Evolutionary conservation across 1,140 invertebrate species (phyloP).

Genomic region (Drosophila jambulina): DNA sequence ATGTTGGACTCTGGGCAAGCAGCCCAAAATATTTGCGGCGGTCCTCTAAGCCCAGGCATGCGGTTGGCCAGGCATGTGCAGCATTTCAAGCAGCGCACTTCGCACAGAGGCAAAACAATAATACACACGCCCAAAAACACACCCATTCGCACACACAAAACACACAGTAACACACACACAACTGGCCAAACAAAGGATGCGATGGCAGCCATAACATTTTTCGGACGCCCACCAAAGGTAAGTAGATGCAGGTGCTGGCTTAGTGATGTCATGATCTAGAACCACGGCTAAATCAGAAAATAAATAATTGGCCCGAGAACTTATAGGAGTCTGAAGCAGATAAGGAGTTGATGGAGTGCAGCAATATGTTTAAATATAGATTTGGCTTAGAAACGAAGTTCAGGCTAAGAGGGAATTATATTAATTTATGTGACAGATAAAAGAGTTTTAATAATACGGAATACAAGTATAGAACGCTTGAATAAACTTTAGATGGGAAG

Average conservation of each 20-base stretch:
- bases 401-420: too few species aligned
- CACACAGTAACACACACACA: slow-evolving; percentile 10
- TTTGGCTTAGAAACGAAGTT: not conserved
- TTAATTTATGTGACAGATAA: too few species aligned
- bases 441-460: too few species aligned
- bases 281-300: slow-evolving; percentile 10
- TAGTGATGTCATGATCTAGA: slow-evolving; percentile 26
- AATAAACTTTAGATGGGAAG: not conserved
- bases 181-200: slow-evolving; percentile 55
- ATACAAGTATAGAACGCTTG: not conserved
- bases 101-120: slow-evolving; percentile 53
- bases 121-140: slow-evolving; percentile 24
- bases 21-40: slow-evolving; percentile 76
- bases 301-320: slow-evolving; percentile 8
- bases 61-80: slow-evolving; percentile 78
- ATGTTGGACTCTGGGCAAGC: slow-evolving; percentile 54
- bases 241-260: slow-evolving; percentile 54
- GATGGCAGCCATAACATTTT: slow-evolving; percentile 59
- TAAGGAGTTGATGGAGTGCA: slow-evolving; percentile 17
- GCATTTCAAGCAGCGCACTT: slow-evolving; percentile 76
- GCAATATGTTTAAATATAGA: not conserved
- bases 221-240: slow-evolving; percentile 41
- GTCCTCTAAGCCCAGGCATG: slow-evolving; percentile 75
- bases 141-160: slow-evolving; percentile 12
- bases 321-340: not conserved